Evolutionary conservation across 2,888 invertebrate species (phyloP).

Genomic region (Leptodirus hochenwartii): DNA sequence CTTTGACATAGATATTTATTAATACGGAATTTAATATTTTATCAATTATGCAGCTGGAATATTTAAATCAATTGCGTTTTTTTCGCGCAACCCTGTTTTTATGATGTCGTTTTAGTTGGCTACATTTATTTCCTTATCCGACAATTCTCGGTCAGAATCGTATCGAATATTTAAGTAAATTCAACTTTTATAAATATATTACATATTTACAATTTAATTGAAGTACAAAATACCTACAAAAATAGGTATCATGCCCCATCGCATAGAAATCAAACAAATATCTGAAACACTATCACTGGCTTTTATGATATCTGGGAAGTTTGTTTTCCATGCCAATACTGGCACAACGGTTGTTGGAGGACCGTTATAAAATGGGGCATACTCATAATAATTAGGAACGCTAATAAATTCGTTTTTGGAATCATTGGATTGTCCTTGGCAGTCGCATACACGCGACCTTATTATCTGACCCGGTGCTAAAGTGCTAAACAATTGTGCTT

Average conservation of each 20-base stretch:
- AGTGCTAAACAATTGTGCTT: slow-evolving; percentile 10
- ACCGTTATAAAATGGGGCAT: slow-evolving; percentile 14
- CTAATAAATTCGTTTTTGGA: slow-evolving; percentile 1
- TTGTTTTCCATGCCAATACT: slow-evolving; percentile 10
- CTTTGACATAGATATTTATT: no score
- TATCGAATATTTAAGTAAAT: no score
- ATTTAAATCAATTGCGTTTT: no score
- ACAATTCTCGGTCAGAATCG: no score
- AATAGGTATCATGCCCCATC: slow-evolving; percentile 14
- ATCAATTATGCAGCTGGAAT: no score
- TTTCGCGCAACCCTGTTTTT: no score
- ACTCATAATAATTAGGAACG: slow-evolving; percentile 8
- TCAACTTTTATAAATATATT: no score
- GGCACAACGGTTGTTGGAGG: slow-evolving; percentile 14
- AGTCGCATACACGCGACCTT: slow-evolving; percentile 7
- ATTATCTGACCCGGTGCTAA: slow-evolving; percentile 13
- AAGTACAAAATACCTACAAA: slow-evolving; percentile 11
- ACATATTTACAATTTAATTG: no score
- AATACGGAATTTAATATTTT: no score
- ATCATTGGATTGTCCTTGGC: slow-evolving; percentile 7
- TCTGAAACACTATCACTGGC: slow-evolving; percentile 4
- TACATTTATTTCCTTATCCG: no score
- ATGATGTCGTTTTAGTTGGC: no score
- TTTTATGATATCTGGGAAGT: slow-evolving; percentile 6
- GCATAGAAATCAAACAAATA: slow-evolving; percentile 13